Evolutionary conservation across 1,140 invertebrate genomes (phyloP).

Genomic region (Drosophila quadrilineata): DNA sequence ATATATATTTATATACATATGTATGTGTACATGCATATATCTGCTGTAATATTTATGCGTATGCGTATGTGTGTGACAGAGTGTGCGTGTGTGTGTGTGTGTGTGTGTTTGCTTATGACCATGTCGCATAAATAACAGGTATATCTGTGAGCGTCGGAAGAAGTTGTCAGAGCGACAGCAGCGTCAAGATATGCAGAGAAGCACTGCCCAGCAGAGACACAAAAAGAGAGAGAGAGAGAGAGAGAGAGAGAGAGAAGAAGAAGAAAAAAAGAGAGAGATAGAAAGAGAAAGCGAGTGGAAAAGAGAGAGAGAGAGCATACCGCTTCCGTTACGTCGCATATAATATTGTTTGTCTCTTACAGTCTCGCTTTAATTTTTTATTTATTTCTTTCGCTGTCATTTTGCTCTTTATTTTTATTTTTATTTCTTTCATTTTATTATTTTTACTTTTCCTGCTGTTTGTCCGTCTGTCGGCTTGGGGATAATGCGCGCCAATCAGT

Average conservation of each 20-base stretch:
- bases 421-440: conserved; percentile 10
- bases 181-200: conserved; percentile 5
- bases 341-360: not conserved
- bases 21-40: conserved; percentile 12
- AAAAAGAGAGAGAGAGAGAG: no score
- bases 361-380: not conserved
- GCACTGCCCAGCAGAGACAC: no score
- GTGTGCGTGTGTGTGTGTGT: conserved; percentile 1
- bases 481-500: conserved; percentile 70
- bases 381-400: not conserved
- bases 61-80: conserved; percentile 3
- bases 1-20: conserved; percentile 47
- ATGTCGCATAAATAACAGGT: conserved; percentile 51
- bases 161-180: conserved; percentile 15
- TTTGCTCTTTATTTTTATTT: not conserved
- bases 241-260: no score
- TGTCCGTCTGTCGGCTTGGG: conserved; percentile 31
- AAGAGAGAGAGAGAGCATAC: no score
- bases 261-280: no score
- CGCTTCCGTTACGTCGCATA: conserved; percentile 26
- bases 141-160: conserved; percentile 30
- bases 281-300: no score
- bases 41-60: conserved; percentile 61
- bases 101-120: conserved; percentile 24
- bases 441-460: conserved; percentile 29